Evolutionary conservation across 2,113 vertebrate genomes (phyloP).

Genomic region (Tragulus kanchil): DNA sequence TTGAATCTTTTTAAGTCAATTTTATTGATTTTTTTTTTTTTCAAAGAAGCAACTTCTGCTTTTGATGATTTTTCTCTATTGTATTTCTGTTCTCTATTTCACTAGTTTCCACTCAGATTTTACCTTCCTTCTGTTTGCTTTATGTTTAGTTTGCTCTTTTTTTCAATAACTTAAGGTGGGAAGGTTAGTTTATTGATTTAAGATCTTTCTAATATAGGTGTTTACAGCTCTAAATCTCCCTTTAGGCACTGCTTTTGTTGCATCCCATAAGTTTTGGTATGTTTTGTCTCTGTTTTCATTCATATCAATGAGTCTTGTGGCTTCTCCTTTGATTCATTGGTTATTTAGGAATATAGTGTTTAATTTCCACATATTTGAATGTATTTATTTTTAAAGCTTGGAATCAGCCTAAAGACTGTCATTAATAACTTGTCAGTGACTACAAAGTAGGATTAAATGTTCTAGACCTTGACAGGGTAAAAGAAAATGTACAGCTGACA

Average conservation of each 20-base stretch:
- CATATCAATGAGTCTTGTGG: not conserved
- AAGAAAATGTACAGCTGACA: not conserved
- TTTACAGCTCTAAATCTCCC: not conserved
- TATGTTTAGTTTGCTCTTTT: conserved; percentile 27
- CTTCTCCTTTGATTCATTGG: not conserved
- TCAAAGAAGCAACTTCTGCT: not conserved
- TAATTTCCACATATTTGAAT: not conserved
- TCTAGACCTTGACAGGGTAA: not conserved
- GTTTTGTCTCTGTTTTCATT: conserved; percentile 1
- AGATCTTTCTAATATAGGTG: not conserved
- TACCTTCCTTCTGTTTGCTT: conserved; percentile 39
- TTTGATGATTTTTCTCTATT: conserved; percentile 19
- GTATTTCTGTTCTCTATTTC: not conserved
- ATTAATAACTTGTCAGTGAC: not conserved
- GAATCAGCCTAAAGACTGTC: not conserved
- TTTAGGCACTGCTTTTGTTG: not conserved
- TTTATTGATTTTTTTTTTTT: not conserved
- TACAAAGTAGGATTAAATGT: not conserved
- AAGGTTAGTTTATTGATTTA: not conserved
- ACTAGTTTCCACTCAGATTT: not conserved
- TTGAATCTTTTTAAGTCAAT: not conserved
- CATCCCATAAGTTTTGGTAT: not conserved
- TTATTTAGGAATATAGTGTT: not conserved
- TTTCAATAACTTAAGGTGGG: not conserved
- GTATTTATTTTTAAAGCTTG: conserved; percentile 43